Conservation (phyloP, 1,140 invertebrate genomes). For the Scaptodrosophila lebanonensis region DNA sequence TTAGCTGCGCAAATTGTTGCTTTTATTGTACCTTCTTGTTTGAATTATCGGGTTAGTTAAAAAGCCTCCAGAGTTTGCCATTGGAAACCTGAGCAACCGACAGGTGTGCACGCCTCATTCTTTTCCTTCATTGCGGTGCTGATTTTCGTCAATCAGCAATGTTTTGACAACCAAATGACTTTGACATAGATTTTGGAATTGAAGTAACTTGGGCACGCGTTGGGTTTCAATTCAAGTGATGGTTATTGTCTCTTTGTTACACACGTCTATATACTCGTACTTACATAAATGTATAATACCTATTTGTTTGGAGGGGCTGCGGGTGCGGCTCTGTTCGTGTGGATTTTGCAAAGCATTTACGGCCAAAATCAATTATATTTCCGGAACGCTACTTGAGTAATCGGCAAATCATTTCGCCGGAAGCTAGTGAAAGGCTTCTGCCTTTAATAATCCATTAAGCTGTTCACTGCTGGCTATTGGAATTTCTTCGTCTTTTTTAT, state of each 20-base stretch:
- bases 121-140: neutral
- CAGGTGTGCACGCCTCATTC: slow-evolving; percentile 39
- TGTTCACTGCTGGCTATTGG: too few relatives aligned
- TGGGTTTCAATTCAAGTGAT: slow-evolving; percentile 24
- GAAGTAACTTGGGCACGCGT: slow-evolving; percentile 18
- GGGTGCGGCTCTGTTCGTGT: too few relatives aligned
- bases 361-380: too few relatives aligned
- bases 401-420: too few relatives aligned
- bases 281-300: slow-evolving; percentile 18
- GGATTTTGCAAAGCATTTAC: too few relatives aligned
- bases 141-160: slow-evolving; percentile 8
- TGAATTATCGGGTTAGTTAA: too few relatives aligned
- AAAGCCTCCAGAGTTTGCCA: slow-evolving; percentile 10
- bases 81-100: slow-evolving; percentile 43
- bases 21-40: slow-evolving; percentile 9
- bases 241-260: slow-evolving; percentile 1
- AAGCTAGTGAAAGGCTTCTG: too few relatives aligned
- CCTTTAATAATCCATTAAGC: too few relatives aligned
- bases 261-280: slow-evolving; percentile 17
- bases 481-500: too few relatives aligned
- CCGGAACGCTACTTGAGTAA: too few relatives aligned
- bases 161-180: slow-evolving; percentile 37
- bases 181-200: slow-evolving; percentile 58
- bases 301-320: too few relatives aligned
- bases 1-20: too few relatives aligned